These are phyloP conservation scores for Aphelenchoides besseyi DNA, from an alignment of 1,140 invertebrate species.

Conservation along the genomic window DNA sequence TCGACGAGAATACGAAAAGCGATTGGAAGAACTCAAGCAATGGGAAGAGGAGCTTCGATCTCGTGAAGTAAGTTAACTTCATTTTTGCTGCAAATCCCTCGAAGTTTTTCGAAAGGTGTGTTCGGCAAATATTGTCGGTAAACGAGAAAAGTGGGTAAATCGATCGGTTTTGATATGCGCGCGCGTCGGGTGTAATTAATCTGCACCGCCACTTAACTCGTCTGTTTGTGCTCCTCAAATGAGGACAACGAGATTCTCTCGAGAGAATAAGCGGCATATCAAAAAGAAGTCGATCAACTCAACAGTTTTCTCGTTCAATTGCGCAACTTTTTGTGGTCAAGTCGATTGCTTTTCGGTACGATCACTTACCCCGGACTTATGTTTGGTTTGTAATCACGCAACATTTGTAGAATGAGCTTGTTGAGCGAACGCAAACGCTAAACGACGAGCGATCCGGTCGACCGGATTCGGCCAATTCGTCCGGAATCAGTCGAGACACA, in stretches of 20 bases:
- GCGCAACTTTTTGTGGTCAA: no score
- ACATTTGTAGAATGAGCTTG: neutral
- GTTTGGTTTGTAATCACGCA: neutral
- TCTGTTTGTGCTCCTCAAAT: neutral
- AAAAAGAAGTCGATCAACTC: conserved; percentile 15
- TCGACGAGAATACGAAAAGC: conserved; percentile 34
- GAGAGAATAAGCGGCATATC: neutral
- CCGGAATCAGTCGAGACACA: conserved; percentile 16
- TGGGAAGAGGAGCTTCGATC: conserved; percentile 25
- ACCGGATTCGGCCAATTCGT: conserved; percentile 8
- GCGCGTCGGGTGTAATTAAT: neutral
- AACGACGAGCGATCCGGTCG: neutral
- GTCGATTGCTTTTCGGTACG: no score
- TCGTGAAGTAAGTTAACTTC: conserved; percentile 27
- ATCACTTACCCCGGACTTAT: no score
- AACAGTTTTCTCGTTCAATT: neutral
- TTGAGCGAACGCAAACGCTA: neutral
- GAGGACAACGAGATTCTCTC: neutral
- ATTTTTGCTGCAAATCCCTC: neutral
- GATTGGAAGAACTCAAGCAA: conserved; percentile 23
- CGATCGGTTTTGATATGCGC: neutral
- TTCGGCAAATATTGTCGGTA: no score
- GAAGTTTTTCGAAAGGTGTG: neutral
- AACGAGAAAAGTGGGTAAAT: no score
- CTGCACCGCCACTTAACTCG: neutral